Base-by-base conservation (phyloP, 2,113 vertebrate species). In the Anolis sagrei region DNA sequence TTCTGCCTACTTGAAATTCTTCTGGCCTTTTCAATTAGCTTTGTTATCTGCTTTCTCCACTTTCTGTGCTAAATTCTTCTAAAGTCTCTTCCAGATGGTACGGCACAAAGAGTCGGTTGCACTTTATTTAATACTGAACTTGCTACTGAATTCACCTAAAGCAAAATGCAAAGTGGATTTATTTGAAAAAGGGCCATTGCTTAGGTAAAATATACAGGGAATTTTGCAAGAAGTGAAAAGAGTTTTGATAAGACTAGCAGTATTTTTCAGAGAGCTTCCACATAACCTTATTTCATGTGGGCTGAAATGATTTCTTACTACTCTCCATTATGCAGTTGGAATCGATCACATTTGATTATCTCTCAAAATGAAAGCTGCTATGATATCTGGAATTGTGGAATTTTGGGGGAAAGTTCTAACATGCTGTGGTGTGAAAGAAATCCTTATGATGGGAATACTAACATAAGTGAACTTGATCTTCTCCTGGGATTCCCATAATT, bases 11-110 rank as follows among this genome's bases (percentile, higher is more conserved):
- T 79, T 79, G 76, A 72, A 58, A 79, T 79, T 85, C 49, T 58
- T 72, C 68, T 58, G 83, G 66, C 49, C 51, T 85, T 84, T 79
- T 72, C 76, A 72, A 61, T 85, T 85, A 78, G 49, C 68, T 79
- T 85, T 85, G 76, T 58, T 85, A 79, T 79, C 66, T 78, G 49
- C 83, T 85, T 72, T 79, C 34, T 25, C 64, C 34, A 79, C 66
- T 78, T 82, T 58, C 73, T 68, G 19, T 85, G 76, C 76, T 79
- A 72, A 77, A 61, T 72, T 79, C 68, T 70, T 79, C 34, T 58
- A 70, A 62, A 85, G 48, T 61, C 75, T 69, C 25, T 51, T 69
- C 66, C 62, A 84, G n/a, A 39, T 34, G 39, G 27, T 70, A 85
- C 44, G 49, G n/a, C 49, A 85, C 48, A 69, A 32, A 74, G 49